Evolutionary conservation across 1,140 invertebrate species (phyloP), one percentile per base, ranked within the genome.

Genomic region (Drosophila lacertosa): DNA sequence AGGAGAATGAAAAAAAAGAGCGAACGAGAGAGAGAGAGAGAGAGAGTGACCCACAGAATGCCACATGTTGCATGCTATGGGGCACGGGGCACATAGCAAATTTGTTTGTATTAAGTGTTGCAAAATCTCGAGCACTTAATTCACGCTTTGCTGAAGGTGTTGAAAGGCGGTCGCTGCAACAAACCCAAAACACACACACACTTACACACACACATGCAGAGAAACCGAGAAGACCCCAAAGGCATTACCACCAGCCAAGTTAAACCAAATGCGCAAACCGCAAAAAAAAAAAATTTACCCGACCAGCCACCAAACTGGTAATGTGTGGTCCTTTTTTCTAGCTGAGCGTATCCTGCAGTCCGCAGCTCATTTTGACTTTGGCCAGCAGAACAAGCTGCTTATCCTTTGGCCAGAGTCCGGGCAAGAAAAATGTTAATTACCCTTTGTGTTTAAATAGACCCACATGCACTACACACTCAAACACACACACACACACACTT

Each of bases 391-490:
- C 81, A 84, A 73, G 77, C 81, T 86, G 81, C 81, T 86, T 86
- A 84, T 84, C 81, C 81, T 77, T 76, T 33, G 53, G 40, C 39
- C 39, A 22, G 39, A 58, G 76, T 57, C 62, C 20, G 73, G 60
- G 35, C 65, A 88, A 86, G 82, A 83, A 88, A 88, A 88, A 88
- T 88, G 82, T 88, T 88, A 88, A 88, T 88, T 88, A 88, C 82
- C 82, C 82, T 89, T 88, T 88, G 78, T 89, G 84, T 86, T 83
- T 73, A 77, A 88, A 89, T 78, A 89, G 82, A 88, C 79, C 78
- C 74, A 44, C 54, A 67, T 22, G 5, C 18, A 44, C 11, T 20
- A 18, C 24, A 40, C 29, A 44, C 32, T 2, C 60, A 59, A 33
- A 50, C 65, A 45, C 13, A 59, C 37, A 44, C 15, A 13, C 57